A percentile compares a stretch with the other conserved stretches of the same genome.
Conservation (phyloP, 92 coral and sea anemone genomes). For the Muricea muricata region DNA sequence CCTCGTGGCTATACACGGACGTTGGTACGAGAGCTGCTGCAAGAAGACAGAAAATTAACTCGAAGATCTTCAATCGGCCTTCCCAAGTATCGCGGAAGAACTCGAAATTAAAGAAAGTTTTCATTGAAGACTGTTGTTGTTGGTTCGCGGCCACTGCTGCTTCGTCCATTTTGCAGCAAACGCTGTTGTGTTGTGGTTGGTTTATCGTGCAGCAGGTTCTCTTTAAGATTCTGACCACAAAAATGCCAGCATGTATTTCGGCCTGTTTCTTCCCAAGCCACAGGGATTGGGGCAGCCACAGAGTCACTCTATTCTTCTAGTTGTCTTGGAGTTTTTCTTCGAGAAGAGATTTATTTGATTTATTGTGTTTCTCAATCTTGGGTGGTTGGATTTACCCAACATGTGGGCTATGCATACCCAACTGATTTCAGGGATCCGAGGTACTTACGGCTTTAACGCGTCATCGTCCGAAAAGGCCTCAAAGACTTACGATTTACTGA, state of each 20-base stretch:
- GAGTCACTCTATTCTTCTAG: background rate
- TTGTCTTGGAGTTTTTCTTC: too few species aligned
- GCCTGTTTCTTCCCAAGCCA: background rate
- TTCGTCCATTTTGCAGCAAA: constrained; percentile 20
- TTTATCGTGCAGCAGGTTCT: background rate
- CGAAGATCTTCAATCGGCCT: constrained; percentile 21
- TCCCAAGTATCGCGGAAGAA: constrained; percentile 31
- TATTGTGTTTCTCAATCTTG: too few species aligned
- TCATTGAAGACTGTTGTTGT: background rate
- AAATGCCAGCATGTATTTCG: background rate
- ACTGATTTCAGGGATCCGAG: too few species aligned
- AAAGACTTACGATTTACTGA: too few species aligned
- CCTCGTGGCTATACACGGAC: constrained; percentile 15
- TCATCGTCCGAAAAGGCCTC: too few species aligned
- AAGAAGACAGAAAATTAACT: background rate
- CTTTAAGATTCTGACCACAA: background rate
- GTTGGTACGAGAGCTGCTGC: constrained; percentile 20
- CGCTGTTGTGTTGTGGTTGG: background rate
- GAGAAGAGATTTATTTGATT: too few species aligned
- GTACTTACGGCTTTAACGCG: too few species aligned
- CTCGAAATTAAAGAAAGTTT: background rate
- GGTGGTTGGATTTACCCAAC: too few species aligned
- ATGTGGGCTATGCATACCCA: too few species aligned
- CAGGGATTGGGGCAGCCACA: too few species aligned
- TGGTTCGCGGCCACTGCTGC: background rate